phyloP scores from a whole-genome alignment of 2,797 vertebrate genomes.

The Tamandua tetradactyla region DNA sequence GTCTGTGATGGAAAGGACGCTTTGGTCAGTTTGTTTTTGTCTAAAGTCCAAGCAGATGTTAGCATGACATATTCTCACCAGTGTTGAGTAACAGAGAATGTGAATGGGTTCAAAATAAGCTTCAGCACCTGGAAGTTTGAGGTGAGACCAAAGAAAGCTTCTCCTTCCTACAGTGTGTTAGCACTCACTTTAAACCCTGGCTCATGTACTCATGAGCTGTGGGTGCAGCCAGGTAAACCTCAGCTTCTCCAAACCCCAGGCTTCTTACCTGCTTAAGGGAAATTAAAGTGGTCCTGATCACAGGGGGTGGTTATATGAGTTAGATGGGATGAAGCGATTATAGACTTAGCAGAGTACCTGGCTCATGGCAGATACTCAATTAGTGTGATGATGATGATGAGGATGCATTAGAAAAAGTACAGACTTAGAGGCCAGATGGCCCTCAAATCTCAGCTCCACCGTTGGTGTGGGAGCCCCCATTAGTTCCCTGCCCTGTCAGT shows the following conservation, averaged over 20 bases:
- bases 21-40: background rate
- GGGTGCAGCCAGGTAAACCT: background rate
- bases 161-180: rapidly evolving
- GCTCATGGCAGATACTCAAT: background rate
- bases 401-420: rapidly evolving
- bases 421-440: no score
- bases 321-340: rapidly evolving
- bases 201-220: background rate
- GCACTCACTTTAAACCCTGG: background rate
- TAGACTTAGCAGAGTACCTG: no score
- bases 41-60: background rate
- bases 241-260: no score
- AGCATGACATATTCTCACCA: rapidly evolving
- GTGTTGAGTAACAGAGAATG: no score
- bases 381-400: no score
- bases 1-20: no score
- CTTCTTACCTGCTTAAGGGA: rapidly evolving
- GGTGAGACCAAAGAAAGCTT: rapidly evolving
- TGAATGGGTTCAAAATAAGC: rapidly evolving
- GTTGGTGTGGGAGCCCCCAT: no score
- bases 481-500: background rate
- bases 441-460: no score
- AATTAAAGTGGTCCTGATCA: background rate
- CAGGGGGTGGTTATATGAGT: rapidly evolving
- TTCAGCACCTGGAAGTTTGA: rapidly evolving